Percentiles rank a stretch among this genome's conserved stretches.
Evolutionary conservation across 2,888 invertebrate species (phyloP).

Genomic region (Andrena dorsata): DNA sequence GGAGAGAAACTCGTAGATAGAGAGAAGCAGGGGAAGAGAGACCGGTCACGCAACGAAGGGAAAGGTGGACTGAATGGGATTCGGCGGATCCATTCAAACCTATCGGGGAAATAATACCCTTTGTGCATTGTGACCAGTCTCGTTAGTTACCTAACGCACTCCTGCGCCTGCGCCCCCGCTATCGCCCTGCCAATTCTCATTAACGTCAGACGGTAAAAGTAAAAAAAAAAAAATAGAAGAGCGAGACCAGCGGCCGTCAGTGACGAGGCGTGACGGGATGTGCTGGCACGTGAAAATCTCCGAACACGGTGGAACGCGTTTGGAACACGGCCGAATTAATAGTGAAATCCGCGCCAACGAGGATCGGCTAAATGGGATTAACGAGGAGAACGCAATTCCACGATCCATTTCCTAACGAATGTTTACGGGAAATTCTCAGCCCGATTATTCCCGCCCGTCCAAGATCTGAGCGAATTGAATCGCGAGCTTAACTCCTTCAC

Average conservation of each 20-base stretch:
- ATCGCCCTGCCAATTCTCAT: constrained; percentile 72
- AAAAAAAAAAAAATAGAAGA: constrained; percentile 51
- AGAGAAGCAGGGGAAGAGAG: background rate
- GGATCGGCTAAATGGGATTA: constrained; percentile 23
- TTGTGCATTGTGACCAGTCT: constrained; percentile 70
- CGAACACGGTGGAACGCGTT: constrained; percentile 26
- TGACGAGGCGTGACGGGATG: constrained; percentile 59
- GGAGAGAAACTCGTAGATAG: background rate
- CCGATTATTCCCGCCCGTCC: background rate
- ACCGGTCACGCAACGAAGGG: constrained; percentile 45
- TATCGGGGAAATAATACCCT: constrained; percentile 72
- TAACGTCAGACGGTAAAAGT: constrained; percentile 62
- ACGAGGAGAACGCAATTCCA: constrained; percentile 16
- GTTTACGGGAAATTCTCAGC: constrained; percentile 3
- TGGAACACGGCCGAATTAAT: constrained; percentile 54
- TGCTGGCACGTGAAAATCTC: constrained; percentile 56
- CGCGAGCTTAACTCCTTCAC: too few relatives aligned
- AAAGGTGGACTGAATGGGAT: constrained; percentile 62
- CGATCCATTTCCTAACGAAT: constrained; percentile 13
- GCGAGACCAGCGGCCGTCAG: constrained; percentile 24
- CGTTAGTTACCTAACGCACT: constrained; percentile 69
- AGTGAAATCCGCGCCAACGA: constrained; percentile 25
- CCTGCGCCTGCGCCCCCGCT: constrained; percentile 40
- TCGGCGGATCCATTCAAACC: constrained; percentile 68
- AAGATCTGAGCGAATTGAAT: too few relatives aligned